A percentile compares a stretch with the other conserved stretches of the same genome.
These are phyloP conservation scores for Chiloscyllium plagiosum DNA, from an alignment of 2,113 vertebrate species.

Conservation along the genomic window DNA sequence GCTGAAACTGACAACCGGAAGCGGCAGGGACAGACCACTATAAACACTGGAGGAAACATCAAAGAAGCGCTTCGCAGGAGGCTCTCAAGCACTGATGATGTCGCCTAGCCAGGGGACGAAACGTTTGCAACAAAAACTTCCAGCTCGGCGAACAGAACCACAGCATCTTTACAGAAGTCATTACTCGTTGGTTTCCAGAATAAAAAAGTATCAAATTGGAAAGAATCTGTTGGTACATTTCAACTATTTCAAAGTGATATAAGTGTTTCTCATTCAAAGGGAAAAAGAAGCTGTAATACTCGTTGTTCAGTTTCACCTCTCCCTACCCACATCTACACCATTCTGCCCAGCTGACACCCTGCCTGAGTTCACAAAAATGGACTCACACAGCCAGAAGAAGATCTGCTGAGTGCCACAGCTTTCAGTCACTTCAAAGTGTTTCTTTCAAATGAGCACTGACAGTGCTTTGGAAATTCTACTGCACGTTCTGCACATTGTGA, in stretches of 20 bases:
- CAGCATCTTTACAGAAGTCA: conserved; percentile 20
- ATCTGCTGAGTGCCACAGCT: background rate
- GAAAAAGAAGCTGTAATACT: background rate
- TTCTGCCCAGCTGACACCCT: background rate
- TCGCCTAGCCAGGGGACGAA: too few species aligned
- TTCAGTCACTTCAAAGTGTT: background rate
- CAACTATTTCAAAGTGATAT: background rate
- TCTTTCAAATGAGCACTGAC: conserved; percentile 1
- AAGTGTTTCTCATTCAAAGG: background rate
- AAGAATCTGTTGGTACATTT: background rate
- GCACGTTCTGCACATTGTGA: background rate
- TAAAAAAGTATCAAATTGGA: background rate
- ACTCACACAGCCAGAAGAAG: background rate
- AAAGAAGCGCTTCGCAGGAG: too few species aligned
- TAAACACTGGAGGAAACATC: too few species aligned
- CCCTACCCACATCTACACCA: background rate
- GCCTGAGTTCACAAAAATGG: background rate
- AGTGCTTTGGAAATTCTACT: background rate
- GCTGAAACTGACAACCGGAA: too few species aligned
- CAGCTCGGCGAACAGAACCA: too few species aligned
- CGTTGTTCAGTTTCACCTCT: background rate
- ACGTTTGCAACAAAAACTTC: too few species aligned
- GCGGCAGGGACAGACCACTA: too few species aligned
- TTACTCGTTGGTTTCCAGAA: background rate
- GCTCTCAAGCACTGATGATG: too few species aligned